Evolutionary conservation across 1,140 invertebrate species (phyloP), one percentile per base, ranked within the genome.

Genomic region (Copidosoma floridanum): DNA sequence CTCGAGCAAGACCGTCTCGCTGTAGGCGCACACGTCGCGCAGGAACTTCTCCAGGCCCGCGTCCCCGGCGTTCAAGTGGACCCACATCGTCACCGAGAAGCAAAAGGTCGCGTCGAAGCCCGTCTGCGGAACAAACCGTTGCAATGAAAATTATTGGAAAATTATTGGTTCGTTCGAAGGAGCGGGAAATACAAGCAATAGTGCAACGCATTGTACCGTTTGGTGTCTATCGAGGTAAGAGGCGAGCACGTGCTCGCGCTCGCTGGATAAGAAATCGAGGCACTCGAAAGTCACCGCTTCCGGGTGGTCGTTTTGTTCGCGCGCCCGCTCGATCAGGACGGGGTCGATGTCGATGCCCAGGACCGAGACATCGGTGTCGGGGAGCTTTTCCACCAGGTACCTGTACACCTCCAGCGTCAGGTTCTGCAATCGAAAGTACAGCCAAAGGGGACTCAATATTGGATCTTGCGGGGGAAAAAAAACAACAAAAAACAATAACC

Each of bases 41-140:
- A 92, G 73, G 75, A 89, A 89, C 6, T 73, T 54, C 48, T 78
- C 68, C 14, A 92, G 71, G 1, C 88, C 89, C 4, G 77, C 71
- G 81, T 93, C 91, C 12, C 90, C 89, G 76, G 88, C 78, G 73
- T 93, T 93, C 23, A 93, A 69, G 75, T 93, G 91, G 65, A 93
- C 90, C 91, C 91, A 93, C 90, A 93, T 92, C 14, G 90, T 91
- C 12, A 92, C 84, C 16, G 90, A 92, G 75, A 93, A 92, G 71
- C 88, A 90, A 72, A 90, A 91, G 24, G 84, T 80, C 14, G 86
- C 81, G 76, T 91, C 85, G 77, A 93, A 93, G 60, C 77, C 51
- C 1, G 23, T 16, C 58, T 61, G 43, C 1, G 18, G 16, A n/a
- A 0, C 38, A 11, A 50, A 20, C 21, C 40, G 23, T 4, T 3